A percentile compares a stretch with the other conserved stretches of the same genome.
These are phyloP conservation scores for Frankliniella intonsa DNA, from an alignment of 2,888 invertebrate genomes.

Conservation along the genomic window DNA sequence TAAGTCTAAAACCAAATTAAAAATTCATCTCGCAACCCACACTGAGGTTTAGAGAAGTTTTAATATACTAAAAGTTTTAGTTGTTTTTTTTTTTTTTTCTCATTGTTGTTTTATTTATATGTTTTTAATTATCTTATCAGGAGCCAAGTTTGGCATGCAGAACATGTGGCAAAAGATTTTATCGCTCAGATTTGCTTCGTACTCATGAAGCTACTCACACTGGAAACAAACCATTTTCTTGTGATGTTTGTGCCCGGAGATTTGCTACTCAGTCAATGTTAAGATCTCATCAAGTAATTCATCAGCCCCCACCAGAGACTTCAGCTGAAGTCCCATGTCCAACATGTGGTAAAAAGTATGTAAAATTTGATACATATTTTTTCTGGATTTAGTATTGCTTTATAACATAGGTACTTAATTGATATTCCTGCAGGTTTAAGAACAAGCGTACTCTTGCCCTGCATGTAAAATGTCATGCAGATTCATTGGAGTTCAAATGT, in stretches of 20 bases:
- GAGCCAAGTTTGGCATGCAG: conserved; percentile 29
- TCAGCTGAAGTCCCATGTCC: conserved; percentile 26
- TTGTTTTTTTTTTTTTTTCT: conserved; percentile 28
- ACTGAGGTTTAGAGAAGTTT: conserved; percentile 41
- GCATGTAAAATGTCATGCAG: conserved; percentile 5
- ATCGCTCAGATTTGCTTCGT: conserved; percentile 30
- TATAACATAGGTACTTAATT: conserved; percentile 40
- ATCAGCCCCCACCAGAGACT: conserved; percentile 32
- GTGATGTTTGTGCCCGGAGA: conserved; percentile 32
- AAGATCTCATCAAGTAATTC: conserved; percentile 32
- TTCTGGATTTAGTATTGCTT: conserved; percentile 45
- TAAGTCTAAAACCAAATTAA: conserved; percentile 43
- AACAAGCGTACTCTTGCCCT: neutral
- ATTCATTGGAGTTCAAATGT: conserved; percentile 42
- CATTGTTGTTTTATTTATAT: conserved; percentile 30
- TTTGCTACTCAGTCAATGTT: conserved; percentile 13
- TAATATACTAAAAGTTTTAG: neutral
- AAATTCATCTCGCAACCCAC: conserved; percentile 43
- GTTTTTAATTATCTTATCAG: neutral
- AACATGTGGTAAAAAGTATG: neutral
- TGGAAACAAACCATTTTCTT: conserved; percentile 14
- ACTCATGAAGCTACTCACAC: conserved; percentile 32
- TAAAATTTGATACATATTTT: neutral
- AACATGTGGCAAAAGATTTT: conserved; percentile 33
- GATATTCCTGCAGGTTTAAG: neutral